These are phyloP conservation scores for Rhagonycha lutea DNA, from an alignment of 2,888 invertebrate species.

Conservation along the genomic window DNA sequence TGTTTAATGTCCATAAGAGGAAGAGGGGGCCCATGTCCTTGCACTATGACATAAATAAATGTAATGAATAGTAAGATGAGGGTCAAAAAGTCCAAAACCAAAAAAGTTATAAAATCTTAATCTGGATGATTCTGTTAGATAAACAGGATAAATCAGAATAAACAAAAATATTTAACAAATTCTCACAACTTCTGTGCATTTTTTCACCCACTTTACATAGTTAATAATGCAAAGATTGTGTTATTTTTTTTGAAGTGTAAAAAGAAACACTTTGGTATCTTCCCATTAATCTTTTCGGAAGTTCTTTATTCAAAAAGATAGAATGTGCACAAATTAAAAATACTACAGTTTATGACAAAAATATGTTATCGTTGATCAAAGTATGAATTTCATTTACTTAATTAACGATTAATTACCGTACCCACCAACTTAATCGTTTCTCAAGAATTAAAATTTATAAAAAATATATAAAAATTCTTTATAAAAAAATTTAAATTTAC, in stretches of 20 bases:
- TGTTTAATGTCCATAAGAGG: no score
- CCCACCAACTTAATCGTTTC: background rate
- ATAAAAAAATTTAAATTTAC: background rate
- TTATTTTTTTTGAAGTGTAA: background rate
- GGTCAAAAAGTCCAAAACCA: no score
- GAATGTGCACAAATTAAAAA: background rate
- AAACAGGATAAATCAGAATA: background rate
- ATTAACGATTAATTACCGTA: background rate
- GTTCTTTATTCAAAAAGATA: background rate
- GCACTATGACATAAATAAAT: no score
- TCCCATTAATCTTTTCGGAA: background rate
- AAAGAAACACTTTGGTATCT: background rate
- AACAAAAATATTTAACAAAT: background rate
- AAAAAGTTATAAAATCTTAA: no score
- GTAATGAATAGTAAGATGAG: no score
- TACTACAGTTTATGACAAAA: background rate
- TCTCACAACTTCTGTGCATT: background rate
- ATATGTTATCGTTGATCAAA: background rate
- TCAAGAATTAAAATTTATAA: background rate
- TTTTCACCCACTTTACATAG: background rate
- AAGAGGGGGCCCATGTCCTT: no score
- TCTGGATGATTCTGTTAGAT: background rate
- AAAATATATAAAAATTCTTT: background rate
- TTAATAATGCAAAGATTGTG: background rate
- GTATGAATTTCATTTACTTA: background rate